A percentile compares a stretch with the other conserved stretches of the same genome.
phyloP scores from a whole-genome alignment of 2,113 vertebrate genomes.

The Pandion haliaetus region DNA sequence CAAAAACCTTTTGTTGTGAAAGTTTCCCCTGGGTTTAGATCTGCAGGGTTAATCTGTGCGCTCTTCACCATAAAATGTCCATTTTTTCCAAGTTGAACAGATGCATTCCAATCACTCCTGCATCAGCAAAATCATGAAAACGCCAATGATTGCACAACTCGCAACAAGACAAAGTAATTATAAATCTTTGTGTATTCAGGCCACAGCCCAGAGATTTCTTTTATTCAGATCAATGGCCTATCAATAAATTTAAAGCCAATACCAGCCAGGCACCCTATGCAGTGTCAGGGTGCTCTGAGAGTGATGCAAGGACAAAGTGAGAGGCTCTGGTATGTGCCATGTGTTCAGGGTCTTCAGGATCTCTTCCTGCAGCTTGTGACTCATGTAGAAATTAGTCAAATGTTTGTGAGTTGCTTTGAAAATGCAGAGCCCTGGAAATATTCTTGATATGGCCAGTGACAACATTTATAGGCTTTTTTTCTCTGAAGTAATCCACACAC shows the following conservation, averaged over 20 bases:
- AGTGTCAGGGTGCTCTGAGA: not conserved
- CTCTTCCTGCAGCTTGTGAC: not conserved
- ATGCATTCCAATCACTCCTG: not conserved
- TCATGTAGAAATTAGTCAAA: not conserved
- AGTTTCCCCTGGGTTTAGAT: not conserved
- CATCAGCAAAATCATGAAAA: not conserved
- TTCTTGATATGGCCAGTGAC: not conserved
- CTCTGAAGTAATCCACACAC: accelerated
- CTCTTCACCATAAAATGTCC: not conserved
- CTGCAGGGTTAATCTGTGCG: not conserved
- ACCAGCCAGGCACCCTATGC: not conserved
- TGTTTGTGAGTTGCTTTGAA: not conserved
- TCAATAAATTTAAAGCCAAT: not conserved
- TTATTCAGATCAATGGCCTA: not conserved
- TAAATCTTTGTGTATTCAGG: not conserved
- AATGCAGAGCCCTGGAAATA: not conserved
- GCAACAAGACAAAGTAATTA: not conserved
- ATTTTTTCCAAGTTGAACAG: accelerated
- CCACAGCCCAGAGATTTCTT: not conserved
- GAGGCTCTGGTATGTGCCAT: not conserved
- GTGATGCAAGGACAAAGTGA: not conserved
- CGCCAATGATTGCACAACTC: accelerated
- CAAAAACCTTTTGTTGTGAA: not conserved
- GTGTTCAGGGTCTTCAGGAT: not conserved
- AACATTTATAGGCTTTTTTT: not conserved